Conservation (phyloP, 2,797 vertebrate genomes). For the Artibeus lituratus region DNA sequence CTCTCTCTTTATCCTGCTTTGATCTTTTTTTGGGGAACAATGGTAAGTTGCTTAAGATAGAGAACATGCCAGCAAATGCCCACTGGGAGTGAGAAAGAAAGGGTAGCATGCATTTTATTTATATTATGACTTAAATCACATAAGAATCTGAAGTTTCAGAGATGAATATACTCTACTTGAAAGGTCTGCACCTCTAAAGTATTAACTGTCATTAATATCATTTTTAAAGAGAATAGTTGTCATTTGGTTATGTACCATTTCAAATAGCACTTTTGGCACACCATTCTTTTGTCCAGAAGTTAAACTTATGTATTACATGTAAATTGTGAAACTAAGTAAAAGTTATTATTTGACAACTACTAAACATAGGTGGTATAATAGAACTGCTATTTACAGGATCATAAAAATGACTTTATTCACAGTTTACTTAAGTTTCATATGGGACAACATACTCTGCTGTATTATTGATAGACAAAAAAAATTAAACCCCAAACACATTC, state of each 20-base stretch:
- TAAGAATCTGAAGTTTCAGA: slow-evolving; percentile 26
- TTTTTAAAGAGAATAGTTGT: slow-evolving; percentile 37
- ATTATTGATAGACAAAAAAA: not conserved
- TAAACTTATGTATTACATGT: not conserved
- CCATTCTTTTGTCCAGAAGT: not conserved
- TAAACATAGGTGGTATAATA: not conserved
- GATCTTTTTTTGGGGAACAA: not conserved
- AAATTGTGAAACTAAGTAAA: slow-evolving; percentile 7
- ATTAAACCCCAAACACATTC: slow-evolving; percentile 14
- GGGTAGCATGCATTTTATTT: not conserved
- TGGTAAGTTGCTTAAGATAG: not conserved
- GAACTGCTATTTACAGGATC: not conserved
- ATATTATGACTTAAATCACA: not conserved
- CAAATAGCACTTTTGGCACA: slow-evolving; percentile 1
- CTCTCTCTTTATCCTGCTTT: not conserved
- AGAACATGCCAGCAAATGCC: not conserved
- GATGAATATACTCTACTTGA: not conserved
- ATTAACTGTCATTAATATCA: slow-evolving; percentile 2
- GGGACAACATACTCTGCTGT: not conserved
- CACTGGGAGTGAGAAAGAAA: not conserved
- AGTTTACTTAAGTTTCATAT: slow-evolving; percentile 4
- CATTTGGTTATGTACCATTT: not conserved
- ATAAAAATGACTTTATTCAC: slow-evolving; percentile 27
- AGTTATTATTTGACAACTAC: not conserved
- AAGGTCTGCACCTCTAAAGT: not conserved